These are phyloP conservation scores for Epizoanthus illoricatus DNA, from an alignment of 92 coral and sea anemone genomes.

Conservation along the genomic window DNA sequence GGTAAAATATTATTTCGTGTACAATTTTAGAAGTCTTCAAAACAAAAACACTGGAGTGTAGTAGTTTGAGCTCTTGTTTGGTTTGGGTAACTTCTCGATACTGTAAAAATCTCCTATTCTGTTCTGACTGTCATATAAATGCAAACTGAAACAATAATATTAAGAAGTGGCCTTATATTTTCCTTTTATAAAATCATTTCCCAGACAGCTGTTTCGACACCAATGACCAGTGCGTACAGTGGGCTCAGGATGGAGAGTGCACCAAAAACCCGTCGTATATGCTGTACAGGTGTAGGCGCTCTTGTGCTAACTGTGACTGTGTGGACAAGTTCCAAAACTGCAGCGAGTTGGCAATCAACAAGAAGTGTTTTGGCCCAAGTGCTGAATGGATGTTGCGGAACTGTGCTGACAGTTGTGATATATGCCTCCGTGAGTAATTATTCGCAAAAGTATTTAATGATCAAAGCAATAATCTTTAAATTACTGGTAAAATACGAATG, in stretches of 20 bases:
- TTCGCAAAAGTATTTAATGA: too few relatives aligned
- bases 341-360: not conserved
- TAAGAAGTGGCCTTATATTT: not conserved
- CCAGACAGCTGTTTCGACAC: constrained; percentile 34
- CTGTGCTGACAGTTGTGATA: constrained; percentile 26
- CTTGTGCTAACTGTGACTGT: constrained; percentile 33
- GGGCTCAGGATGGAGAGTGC: constrained; percentile 44
- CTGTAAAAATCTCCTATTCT: too few relatives aligned
- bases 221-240: constrained; percentile 24
- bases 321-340: constrained; percentile 26
- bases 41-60: too few relatives aligned
- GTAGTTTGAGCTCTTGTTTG: too few relatives aligned
- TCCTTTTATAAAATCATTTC: not conserved
- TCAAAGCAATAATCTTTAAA: too few relatives aligned
- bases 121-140: too few relatives aligned
- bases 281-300: constrained; percentile 35
- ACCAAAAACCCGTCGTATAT: constrained; percentile 42
- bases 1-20: too few relatives aligned
- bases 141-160: too few relatives aligned
- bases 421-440: constrained; percentile 14
- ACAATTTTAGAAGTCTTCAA: too few relatives aligned
- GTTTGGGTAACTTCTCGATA: too few relatives aligned
- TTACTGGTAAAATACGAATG: too few relatives aligned
- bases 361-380: constrained; percentile 1
- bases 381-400: constrained; percentile 32